Evolutionary conservation across 1,140 invertebrate species (phyloP), one percentile per base, ranked within the genome.

Genomic region (Drosophila paulistorum): DNA sequence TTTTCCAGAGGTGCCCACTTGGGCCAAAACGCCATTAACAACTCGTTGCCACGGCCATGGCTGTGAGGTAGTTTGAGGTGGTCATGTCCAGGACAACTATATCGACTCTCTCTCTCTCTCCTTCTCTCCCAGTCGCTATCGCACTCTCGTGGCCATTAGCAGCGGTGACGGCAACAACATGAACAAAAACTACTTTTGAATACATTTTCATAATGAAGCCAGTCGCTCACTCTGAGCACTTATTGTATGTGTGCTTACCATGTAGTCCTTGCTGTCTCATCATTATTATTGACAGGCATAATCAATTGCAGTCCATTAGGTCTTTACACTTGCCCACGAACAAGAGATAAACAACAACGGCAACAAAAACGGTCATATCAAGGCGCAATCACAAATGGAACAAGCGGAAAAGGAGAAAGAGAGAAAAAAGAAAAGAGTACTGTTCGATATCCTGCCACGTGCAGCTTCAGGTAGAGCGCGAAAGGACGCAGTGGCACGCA

Each of bases 291-390:
- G 68, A 80, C 77, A 79, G 73, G 74, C 66, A 59, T 74, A 82
- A 82, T 82, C 77, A 82, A 80, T 80, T 82, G 80, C 77, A 82
- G 71, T 77, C 74, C 77, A 80, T 82, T 82, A 80, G 57, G 71
- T 74, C 68, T 65, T 63, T 77, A 67, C 57, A 76, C 51, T 76
- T 61, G 65, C 45, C 58, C 68, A 55, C 65, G 72, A 65, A 73
- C 61, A 63, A 74, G 55, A 42, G 39, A 58, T 48, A 72, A 64
- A 69, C 57, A 54, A 67, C 14, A 14, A 3, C 58, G 39, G 11
- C 20, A 30, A 30, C 30, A 30, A 30, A 6, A 30, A 30, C 30
- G 30, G 5, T 7, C 30, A 30, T 30, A 30, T 30, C 30, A 1
- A 30, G 7, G 61, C 66, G 26, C 35, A 58, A 58, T 57, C 6